Evolutionary conservation across 2,888 invertebrate species (phyloP).

Genomic region (Lepidonotus clava): DNA sequence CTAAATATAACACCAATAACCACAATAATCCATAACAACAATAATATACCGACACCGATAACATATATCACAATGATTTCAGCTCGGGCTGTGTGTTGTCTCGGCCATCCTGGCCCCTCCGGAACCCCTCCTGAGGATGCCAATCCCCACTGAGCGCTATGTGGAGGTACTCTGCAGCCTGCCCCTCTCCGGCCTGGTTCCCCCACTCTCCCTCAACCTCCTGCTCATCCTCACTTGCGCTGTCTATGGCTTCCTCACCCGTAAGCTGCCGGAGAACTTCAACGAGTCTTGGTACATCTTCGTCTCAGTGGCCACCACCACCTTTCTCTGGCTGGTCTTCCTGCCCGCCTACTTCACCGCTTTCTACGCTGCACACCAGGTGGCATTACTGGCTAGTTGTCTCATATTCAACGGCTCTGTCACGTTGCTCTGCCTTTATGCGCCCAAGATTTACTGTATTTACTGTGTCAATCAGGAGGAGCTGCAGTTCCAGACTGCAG

Average conservation of each 20-base stretch:
- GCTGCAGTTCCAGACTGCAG: constrained; percentile 27
- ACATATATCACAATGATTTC: background rate
- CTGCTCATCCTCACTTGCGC: constrained; percentile 59
- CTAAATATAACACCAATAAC: no score
- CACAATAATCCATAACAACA: background rate
- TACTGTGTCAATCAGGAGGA: constrained; percentile 22
- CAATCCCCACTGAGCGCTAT: constrained; percentile 65
- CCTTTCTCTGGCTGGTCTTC: constrained; percentile 63
- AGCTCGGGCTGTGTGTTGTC: constrained; percentile 3
- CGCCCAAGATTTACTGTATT: constrained; percentile 29
- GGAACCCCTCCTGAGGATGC: background rate
- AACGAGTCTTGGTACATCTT: constrained; percentile 65
- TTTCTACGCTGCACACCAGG: constrained; percentile 60
- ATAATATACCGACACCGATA: no score
- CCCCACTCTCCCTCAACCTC: constrained; percentile 66
- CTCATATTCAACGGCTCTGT: constrained; percentile 27
- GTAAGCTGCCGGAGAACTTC: constrained; percentile 63
- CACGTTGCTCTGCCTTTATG: constrained; percentile 20
- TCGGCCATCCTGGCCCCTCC: background rate
- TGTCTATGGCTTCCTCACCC: constrained; percentile 59
- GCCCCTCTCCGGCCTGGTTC: constrained; percentile 66
- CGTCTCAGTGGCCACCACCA: constrained; percentile 61
- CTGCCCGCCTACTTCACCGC: constrained; percentile 61
- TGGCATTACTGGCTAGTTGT: constrained; percentile 10
- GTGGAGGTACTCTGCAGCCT: constrained; percentile 70